phyloP scores from a whole-genome alignment of 2,888 invertebrate genomes.

The Xylophagus ater region DNA sequence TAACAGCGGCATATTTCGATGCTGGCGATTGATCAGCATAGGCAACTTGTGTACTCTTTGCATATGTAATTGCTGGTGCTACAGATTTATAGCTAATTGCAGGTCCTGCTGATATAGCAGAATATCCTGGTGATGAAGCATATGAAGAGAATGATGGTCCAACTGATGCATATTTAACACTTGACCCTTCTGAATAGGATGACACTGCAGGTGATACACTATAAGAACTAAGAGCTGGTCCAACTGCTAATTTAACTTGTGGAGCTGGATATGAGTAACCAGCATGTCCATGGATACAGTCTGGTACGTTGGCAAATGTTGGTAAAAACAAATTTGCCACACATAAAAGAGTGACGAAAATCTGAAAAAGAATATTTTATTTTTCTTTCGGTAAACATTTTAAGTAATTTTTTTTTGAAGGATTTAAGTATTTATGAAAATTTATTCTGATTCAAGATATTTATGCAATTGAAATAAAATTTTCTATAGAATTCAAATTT shows the following conservation, averaged over 20 bases:
- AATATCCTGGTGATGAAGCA: constrained; percentile 24
- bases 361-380: constrained; percentile 18
- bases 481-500: too few species aligned
- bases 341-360: constrained; percentile 29
- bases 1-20: constrained; percentile 34
- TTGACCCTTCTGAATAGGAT: constrained; percentile 31
- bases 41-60: constrained; percentile 27
- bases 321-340: constrained; percentile 25
- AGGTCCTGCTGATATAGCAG: neutral
- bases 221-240: constrained; percentile 29
- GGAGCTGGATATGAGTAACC: constrained; percentile 49
- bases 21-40: constrained; percentile 36
- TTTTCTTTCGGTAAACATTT: too few species aligned
- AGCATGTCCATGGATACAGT: constrained; percentile 30
- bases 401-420: too few species aligned
- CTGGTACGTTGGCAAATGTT: constrained; percentile 27
- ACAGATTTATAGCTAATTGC: too few species aligned
- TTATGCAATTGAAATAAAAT: too few species aligned
- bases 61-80: constrained; percentile 32
- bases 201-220: constrained; percentile 29
- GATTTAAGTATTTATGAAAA: too few species aligned
- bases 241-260: constrained; percentile 39
- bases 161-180: constrained; percentile 35
- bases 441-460: too few species aligned
- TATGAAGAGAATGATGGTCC: constrained; percentile 29